phyloP scores from a whole-genome alignment of 1,140 invertebrate genomes.

The Drosophila ercepeae region DNA sequence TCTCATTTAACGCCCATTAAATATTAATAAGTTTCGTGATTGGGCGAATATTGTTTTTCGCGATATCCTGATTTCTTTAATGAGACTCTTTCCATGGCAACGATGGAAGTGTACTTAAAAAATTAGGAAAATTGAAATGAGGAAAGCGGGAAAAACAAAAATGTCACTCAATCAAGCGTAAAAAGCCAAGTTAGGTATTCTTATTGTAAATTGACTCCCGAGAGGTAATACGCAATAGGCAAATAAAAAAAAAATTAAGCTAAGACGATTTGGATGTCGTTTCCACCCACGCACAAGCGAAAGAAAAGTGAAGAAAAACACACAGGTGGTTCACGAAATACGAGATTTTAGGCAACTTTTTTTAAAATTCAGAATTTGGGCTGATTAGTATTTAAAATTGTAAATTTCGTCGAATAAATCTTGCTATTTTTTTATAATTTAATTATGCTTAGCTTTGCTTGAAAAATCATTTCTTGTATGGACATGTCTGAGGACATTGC shows the following conservation, averaged over 20 bases:
- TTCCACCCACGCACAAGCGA: constrained; percentile 4
- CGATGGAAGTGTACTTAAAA: constrained; percentile 9
- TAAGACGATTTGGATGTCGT: constrained; percentile 41
- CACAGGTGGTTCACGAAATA: too few species aligned
- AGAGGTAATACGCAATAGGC: constrained; percentile 13
- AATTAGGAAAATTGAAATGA: constrained; percentile 9
- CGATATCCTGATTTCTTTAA: constrained; percentile 5
- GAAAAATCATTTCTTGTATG: neutral
- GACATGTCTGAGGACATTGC: too few species aligned
- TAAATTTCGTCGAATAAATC: too few species aligned
- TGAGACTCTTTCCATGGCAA: constrained; percentile 5
- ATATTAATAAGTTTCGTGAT: constrained; percentile 37
- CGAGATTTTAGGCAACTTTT: too few species aligned
- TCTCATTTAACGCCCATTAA: constrained; percentile 37
- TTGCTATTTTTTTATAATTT: too few species aligned
- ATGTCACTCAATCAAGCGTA: constrained; percentile 25
- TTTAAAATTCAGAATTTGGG: too few species aligned
- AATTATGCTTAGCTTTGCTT: too few species aligned
- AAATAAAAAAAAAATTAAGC: constrained; percentile 38
- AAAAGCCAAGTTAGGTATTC: constrained; percentile 1
- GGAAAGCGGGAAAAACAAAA: neutral
- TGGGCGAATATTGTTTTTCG: constrained; percentile 19
- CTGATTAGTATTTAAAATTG: too few species aligned
- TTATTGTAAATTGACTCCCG: constrained; percentile 22
- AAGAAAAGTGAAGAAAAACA: neutral